phyloP scores from a whole-genome alignment of 1,140 invertebrate species.

The Rhyzopertha dominica region DNA sequence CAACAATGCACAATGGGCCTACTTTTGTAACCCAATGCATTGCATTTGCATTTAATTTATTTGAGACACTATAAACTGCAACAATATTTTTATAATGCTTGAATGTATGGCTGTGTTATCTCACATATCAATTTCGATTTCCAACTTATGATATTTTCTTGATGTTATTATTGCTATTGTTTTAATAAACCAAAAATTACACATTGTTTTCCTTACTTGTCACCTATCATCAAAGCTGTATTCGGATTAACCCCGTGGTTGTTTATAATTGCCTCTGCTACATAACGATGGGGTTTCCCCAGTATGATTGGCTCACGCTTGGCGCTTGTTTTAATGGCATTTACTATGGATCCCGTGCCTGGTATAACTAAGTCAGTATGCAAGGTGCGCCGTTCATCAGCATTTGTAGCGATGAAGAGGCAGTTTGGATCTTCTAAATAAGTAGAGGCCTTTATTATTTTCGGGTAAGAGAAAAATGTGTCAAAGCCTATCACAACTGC shows the following conservation, averaged over 20 bases:
- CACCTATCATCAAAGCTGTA: conserved; percentile 92
- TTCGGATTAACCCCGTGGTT: conserved; percentile 64
- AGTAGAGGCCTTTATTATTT: conserved; percentile 83
- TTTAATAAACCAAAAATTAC: not conserved
- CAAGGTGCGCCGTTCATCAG: conserved; percentile 76
- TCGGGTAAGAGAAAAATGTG: conserved; percentile 83
- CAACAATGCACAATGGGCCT: too few species aligned
- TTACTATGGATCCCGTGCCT: conserved; percentile 82
- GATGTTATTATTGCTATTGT: not conserved
- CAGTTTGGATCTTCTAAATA: conserved; percentile 74
- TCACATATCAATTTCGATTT: too few species aligned
- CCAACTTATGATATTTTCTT: too few species aligned
- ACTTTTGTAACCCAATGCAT: too few species aligned
- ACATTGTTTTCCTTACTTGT: conserved; percentile 64
- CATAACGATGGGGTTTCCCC: conserved; percentile 67
- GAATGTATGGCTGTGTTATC: too few species aligned
- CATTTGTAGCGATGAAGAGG: conserved; percentile 89
- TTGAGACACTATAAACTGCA: too few species aligned
- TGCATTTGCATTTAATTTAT: too few species aligned
- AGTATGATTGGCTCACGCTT: conserved; percentile 75
- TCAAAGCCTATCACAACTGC: conserved; percentile 96
- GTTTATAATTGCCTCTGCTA: conserved; percentile 51
- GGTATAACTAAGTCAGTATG: conserved; percentile 47
- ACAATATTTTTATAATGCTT: too few species aligned
- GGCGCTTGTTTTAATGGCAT: conserved; percentile 74